Evolutionary conservation across 2,888 invertebrate species (phyloP).

Genomic region (Stomorhina lunata): DNA sequence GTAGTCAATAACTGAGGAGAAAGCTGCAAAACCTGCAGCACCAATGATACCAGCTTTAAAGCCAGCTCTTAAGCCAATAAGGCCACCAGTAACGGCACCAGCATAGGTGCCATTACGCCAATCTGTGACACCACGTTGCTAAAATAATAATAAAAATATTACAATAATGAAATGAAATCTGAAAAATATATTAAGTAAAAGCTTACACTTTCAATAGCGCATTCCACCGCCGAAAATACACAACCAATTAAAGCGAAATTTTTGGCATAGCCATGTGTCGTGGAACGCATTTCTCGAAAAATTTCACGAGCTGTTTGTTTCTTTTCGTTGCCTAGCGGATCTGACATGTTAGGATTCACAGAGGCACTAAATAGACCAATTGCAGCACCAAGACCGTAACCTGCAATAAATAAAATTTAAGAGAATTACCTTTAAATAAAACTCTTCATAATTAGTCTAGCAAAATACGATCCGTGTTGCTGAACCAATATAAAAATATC

Average conservation of each 20-base stretch:
- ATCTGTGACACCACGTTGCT: slow-evolving; percentile 94
- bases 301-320: slow-evolving; percentile 93
- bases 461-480: no score
- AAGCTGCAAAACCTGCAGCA: slow-evolving; percentile 98
- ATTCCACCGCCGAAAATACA: slow-evolving; percentile 96
- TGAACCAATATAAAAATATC: no score
- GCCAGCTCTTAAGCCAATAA: slow-evolving; percentile 94
- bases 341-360: slow-evolving; percentile 92
- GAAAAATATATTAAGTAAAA: background rate
- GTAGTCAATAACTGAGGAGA: slow-evolving; percentile 98
- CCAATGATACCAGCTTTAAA: slow-evolving; percentile 95
- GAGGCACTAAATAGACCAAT: slow-evolving; percentile 98
- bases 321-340: slow-evolving; percentile 83
- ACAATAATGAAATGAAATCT: background rate
- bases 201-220: slow-evolving; percentile 93
- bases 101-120: slow-evolving; percentile 98
- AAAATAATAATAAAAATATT: background rate
- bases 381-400: slow-evolving; percentile 95
- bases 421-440: no score
- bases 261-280: slow-evolving; percentile 96
- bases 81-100: slow-evolving; percentile 95
- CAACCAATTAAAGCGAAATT: slow-evolving; percentile 98
- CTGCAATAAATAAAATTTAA: slow-evolving; percentile 82
- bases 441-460: no score
- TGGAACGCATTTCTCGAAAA: slow-evolving; percentile 93